Evolutionary conservation across 35 echinoderm and acorn worm genomes (phyloP).

Genomic region (Apostichopus parvimensis): DNA sequence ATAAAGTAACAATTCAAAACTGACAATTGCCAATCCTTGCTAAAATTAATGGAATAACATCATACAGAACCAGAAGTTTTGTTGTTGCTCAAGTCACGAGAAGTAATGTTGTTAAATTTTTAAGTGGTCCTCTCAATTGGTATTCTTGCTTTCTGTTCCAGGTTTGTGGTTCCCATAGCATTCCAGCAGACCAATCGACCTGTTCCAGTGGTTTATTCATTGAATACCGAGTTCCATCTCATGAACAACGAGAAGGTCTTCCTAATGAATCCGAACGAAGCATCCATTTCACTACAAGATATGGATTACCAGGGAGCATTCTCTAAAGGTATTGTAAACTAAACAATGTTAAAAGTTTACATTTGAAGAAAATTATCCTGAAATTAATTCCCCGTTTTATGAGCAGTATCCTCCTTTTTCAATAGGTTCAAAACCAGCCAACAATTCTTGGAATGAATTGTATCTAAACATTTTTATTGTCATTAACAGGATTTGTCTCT

Average conservation of each 20-base stretch:
- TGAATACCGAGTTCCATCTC: constrained; percentile 96
- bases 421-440: too few species aligned
- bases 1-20: too few species aligned
- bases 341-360: neutral
- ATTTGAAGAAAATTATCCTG: too few species aligned
- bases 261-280: constrained; percentile 94
- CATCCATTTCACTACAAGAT: constrained; percentile 83
- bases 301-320: constrained; percentile 98
- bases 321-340: constrained; percentile 74
- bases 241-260: constrained; percentile 99
- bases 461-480: too few species aligned
- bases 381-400: too few species aligned
- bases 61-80: too few species aligned
- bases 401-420: too few species aligned
- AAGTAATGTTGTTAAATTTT: neutral
- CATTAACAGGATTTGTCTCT: too few species aligned
- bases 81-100: too few species aligned
- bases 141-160: constrained; percentile 34
- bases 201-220: constrained; percentile 93
- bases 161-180: constrained; percentile 97
- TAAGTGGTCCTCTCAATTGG: neutral
- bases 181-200: constrained; percentile 99
- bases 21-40: too few species aligned
- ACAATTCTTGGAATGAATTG: too few species aligned
- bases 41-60: too few species aligned